Base-by-base conservation (phyloP, 2,888 invertebrate species). In the Drosophila testacea region DNA sequence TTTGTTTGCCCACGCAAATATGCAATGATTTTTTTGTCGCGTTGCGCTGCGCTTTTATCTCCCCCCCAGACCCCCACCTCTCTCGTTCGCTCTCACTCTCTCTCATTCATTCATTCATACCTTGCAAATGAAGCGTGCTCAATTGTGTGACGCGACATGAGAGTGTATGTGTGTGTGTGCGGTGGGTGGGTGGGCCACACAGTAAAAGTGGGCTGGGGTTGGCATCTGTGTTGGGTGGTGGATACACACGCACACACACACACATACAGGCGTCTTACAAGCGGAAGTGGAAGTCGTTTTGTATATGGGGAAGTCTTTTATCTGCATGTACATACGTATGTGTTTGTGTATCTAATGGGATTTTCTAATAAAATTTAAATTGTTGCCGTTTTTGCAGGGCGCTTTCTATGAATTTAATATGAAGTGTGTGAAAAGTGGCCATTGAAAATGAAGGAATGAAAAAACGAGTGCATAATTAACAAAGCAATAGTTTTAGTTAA, bases 341-440 rank as follows among this genome's bases (percentile, higher is more conserved):
- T 86, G 68, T 73, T 62, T 88, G 78, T 88, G 84, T 83, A 83
- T 88, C 78, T 88, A 83, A 83, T 83, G 83, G 87, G 83, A 86
- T 86, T 78, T 86, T 80, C 88, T 83, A 83, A 83, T 83, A 86
- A 80, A 78, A 88, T 88, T 88, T 86, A 86, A 83, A 88, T 81
- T 88, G 87, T 83, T 73, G 69, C 63, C 83, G 54, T 70, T 66
- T 71, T 61, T 69, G 41, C 72, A 55, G 50, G 32, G 42, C 44
- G 59, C 41, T 62, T 60, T 52, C 57, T 44, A 70, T 69, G 51
- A 83, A 83, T 83, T 86, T 72, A 78, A 72, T 72, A 73, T 73
- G 60, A 70, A 69, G 57, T 63, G 85, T 69, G 57, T 73, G 54
- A 57, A 63, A 68, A 61, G 46, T 59, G 42, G 44, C 22, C 36